Evolutionary conservation across 2,888 invertebrate species (phyloP).

Genomic region (Sipha maydis): DNA sequence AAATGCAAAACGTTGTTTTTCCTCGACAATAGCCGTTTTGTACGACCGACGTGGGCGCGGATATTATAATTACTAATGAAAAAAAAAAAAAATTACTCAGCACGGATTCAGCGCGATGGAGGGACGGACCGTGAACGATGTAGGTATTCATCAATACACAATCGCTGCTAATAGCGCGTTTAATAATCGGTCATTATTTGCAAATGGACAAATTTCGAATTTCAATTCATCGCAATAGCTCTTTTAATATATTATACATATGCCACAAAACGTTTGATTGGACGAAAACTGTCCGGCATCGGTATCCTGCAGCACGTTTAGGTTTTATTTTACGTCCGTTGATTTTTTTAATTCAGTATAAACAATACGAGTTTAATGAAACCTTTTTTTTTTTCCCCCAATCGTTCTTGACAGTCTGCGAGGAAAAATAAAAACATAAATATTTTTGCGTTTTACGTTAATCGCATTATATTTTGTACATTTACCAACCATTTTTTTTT

Average conservation of each 20-base stretch:
- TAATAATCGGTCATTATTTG: conserved; percentile 1
- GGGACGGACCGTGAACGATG: neutral
- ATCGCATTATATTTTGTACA: too few relatives aligned
- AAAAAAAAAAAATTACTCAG: neutral
- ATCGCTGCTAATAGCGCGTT: neutral
- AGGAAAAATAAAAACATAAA: neutral
- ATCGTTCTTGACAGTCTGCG: neutral
- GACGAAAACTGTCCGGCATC: neutral
- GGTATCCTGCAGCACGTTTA: neutral
- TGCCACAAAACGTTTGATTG: neutral
- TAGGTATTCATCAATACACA: neutral
- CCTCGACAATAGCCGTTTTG: neutral
- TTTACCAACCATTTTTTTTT: too few relatives aligned
- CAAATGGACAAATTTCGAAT: neutral
- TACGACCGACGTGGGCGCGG: too few relatives aligned
- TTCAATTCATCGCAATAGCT: neutral
- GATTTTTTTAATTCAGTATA: neutral
- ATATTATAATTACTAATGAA: too few relatives aligned
- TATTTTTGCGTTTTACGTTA: neutral
- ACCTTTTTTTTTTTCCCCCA: too few relatives aligned
- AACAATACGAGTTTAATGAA: neutral
- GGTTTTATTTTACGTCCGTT: neutral
- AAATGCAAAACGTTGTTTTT: neutral
- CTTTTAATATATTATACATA: neutral
- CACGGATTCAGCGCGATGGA: neutral